Percentiles rank a stretch among this genome's conserved stretches.
Evolutionary conservation across 2,888 invertebrate species (phyloP).

Genomic region (Metallyticus violacea): DNA sequence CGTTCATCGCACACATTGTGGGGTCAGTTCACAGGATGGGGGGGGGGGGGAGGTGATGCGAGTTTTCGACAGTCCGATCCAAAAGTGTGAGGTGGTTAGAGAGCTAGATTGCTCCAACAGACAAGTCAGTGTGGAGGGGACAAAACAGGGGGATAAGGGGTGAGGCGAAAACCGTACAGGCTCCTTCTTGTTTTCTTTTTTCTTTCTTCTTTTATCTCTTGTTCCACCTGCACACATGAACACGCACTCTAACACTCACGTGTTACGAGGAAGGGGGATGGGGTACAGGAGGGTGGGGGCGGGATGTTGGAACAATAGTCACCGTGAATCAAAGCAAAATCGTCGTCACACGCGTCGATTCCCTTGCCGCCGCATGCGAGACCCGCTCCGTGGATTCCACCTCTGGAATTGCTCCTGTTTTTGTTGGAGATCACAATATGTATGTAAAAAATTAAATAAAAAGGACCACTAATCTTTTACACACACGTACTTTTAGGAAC

Average conservation of each 20-base stretch:
- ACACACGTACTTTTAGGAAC: not conserved
- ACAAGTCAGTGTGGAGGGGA: not conserved
- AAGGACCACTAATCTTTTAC: slow-evolving; percentile 5
- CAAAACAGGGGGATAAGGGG: not conserved
- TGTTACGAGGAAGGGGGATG: not conserved
- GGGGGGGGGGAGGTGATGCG: no score
- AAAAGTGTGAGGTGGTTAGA: not conserved
- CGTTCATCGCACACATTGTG: not conserved
- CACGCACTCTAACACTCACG: slow-evolving; percentile 8
- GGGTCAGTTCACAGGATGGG: not conserved
- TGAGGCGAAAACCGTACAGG: not conserved
- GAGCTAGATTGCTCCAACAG: not conserved
- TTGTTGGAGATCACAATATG: not conserved
- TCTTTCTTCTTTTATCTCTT: not conserved
- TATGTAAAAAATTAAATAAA: slow-evolving; percentile 7
- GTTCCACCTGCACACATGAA: slow-evolving; percentile 7
- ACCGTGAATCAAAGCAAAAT: not conserved
- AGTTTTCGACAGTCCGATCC: not conserved
- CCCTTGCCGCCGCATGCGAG: not conserved
- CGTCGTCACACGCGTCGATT: not conserved
- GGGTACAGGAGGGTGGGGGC: not conserved
- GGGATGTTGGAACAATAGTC: not conserved
- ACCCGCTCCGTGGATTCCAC: no score
- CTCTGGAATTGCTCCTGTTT: not conserved
- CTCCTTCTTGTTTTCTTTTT: not conserved